Conservation (phyloP, 2,888 invertebrate genomes). For the Capitulum mitella region DNA sequence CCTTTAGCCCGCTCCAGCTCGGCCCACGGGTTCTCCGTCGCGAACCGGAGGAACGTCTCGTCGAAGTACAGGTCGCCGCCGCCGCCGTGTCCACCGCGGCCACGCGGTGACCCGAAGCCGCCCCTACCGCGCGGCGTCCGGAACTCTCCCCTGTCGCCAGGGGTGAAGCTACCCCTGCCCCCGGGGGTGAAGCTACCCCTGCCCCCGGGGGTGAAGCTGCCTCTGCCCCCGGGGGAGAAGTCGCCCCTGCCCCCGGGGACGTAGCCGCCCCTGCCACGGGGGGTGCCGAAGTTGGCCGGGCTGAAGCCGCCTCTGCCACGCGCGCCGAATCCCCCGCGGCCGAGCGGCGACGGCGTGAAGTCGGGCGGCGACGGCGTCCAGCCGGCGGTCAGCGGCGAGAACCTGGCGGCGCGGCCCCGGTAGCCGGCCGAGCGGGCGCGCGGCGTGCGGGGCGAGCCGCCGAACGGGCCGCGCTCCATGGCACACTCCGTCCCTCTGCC, state of each 20-base stretch:
- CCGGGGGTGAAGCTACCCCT: not conserved
- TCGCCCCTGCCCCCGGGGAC: not conserved
- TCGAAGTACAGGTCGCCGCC: not conserved
- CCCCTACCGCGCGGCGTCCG: not conserved
- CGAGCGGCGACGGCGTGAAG: not conserved
- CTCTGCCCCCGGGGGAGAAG: not conserved
- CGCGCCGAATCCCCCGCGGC: not conserved
- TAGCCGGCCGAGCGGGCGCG: not conserved
- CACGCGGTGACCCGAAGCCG: not conserved
- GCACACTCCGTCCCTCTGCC: no score
- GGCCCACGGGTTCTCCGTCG: slow-evolving; percentile 26
- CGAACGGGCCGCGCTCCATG: not conserved
- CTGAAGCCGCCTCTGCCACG: not conserved
- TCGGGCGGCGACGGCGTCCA: not conserved
- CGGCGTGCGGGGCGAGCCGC: not conserved
- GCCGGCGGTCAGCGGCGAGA: not conserved
- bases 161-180: not conserved
- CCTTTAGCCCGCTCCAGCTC: slow-evolving; percentile 1
- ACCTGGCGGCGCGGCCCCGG: not conserved
- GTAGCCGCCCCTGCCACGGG: not conserved
- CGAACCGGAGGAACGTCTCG: slow-evolving; percentile 7
- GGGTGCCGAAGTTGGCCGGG: not conserved
- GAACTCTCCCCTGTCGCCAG: not conserved
- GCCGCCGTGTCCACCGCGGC: slow-evolving; percentile 1
- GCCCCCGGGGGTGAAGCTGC: not conserved